These are phyloP conservation scores for Anthopleura sola DNA, from an alignment of 64 coral and sea anemone species.

Conservation along the genomic window DNA sequence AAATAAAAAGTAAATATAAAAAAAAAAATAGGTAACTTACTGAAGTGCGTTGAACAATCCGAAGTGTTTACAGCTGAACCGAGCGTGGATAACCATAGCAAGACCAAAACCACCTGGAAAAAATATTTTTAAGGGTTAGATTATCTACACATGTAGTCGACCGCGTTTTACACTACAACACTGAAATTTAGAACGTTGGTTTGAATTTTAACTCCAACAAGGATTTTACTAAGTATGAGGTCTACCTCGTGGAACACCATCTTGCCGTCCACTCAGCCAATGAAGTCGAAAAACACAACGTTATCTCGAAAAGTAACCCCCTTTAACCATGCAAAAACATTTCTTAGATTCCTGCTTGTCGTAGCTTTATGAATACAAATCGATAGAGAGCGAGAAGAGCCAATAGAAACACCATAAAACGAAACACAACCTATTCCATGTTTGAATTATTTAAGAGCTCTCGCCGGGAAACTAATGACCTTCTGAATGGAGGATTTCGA, in stretches of 20 bases:
- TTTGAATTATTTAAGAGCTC: not conserved
- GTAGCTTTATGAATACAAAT: not conserved
- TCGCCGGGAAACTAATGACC: not conserved
- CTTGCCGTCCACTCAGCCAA: not conserved
- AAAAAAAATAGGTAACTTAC: not conserved
- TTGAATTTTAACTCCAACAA: not conserved
- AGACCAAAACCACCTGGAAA: not conserved
- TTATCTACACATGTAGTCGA: not conserved
- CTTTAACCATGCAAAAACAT: constrained; percentile 5
- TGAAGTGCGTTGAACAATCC: not conserved
- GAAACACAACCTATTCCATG: not conserved
- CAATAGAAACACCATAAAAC: not conserved
- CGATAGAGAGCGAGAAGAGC: not conserved
- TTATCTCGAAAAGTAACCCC: not conserved
- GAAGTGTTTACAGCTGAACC: not conserved
- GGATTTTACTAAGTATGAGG: not conserved
- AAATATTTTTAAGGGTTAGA: not conserved
- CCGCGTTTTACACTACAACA: not conserved
- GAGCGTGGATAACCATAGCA: not conserved
- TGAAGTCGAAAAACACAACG: not conserved
- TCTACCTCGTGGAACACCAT: not conserved
- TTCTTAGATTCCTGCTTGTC: not conserved
- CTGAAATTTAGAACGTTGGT: not conserved
- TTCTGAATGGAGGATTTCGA: not conserved
- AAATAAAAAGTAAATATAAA: not conserved